phyloP scores from a whole-genome alignment of 2,113 vertebrate genomes.

The Rallus limicola region DNA sequence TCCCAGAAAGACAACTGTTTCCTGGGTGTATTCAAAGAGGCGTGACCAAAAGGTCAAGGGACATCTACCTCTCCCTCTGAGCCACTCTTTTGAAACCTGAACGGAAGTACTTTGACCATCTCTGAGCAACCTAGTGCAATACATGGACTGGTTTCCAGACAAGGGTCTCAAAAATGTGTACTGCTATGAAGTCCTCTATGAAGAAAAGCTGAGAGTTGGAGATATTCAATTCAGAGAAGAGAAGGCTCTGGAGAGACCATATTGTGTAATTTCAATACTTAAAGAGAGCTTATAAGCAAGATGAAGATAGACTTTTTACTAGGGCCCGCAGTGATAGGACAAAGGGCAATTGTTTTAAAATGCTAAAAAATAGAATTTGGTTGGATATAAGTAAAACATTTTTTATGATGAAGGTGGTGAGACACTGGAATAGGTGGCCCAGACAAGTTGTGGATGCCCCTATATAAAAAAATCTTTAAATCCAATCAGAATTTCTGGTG shows the following conservation, averaged over 20 bases:
- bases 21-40: background rate
- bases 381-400: background rate
- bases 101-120: fast-evolving
- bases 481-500: background rate
- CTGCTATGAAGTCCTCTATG: too few species aligned
- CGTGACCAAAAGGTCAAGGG: fast-evolving
- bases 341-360: background rate
- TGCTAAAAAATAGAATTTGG: background rate
- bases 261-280: background rate
- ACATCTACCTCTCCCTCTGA: background rate
- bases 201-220: background rate
- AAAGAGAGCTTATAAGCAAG: background rate
- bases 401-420: background rate
- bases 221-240: background rate
- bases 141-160: background rate
- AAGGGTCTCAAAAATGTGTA: background rate
- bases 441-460: background rate
- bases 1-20: background rate
- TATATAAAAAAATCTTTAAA: background rate
- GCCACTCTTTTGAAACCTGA: background rate
- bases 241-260: background rate
- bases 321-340: background rate
- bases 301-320: background rate
- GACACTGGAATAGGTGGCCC: background rate
- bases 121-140: background rate